A percentile compares a stretch with the other conserved stretches of the same genome.
Evolutionary conservation across 2,888 invertebrate genomes (phyloP).

Genomic region (Drosophila affinis): DNA sequence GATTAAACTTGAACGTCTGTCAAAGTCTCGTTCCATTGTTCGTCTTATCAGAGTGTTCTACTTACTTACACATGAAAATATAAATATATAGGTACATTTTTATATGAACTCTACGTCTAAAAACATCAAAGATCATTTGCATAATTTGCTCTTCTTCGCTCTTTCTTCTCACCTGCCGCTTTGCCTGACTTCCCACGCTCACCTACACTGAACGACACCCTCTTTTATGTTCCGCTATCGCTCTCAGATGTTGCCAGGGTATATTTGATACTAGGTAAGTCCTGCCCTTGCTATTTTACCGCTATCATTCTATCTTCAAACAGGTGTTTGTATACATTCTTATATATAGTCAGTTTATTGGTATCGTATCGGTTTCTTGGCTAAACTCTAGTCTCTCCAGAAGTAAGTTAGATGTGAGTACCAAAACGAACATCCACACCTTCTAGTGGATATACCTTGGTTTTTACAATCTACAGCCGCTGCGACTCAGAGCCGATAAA

Average conservation of each 20-base stretch:
- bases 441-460: neutral
- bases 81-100: neutral
- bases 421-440: neutral
- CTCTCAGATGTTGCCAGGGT: neutral
- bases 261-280: neutral
- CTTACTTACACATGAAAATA: neutral
- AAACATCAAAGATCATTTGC: neutral
- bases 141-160: neutral
- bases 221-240: neutral
- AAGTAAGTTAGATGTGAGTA: neutral
- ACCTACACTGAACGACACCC: neutral
- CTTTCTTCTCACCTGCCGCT: neutral
- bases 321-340: too few relatives aligned
- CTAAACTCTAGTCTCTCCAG: too few relatives aligned
- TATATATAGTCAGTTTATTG: too few relatives aligned
- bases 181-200: neutral
- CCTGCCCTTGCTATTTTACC: neutral
- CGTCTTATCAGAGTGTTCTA: slow-evolving; percentile 11
- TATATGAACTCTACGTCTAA: neutral
- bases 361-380: too few relatives aligned
- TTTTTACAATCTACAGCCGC: neutral
- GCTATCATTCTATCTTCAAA: too few relatives aligned
- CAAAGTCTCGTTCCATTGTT: slow-evolving; percentile 6
- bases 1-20: slow-evolving; percentile 42
- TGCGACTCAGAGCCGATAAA: neutral